A percentile compares a stretch with the other conserved stretches of the same genome.
Evolutionary conservation across 2,888 invertebrate species (phyloP).

Genomic region (Psococerastis gibbosa): DNA sequence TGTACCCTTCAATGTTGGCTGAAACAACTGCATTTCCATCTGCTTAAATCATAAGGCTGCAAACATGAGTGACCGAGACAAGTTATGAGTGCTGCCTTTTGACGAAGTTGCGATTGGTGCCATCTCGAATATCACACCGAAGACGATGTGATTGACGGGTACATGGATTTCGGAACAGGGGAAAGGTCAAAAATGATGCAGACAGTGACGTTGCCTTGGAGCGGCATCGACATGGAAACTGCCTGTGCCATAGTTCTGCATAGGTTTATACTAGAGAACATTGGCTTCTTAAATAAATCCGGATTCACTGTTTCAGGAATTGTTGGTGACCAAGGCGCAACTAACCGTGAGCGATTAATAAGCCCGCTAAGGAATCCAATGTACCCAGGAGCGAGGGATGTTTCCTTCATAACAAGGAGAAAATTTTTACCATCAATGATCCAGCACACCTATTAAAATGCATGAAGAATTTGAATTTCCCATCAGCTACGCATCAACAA

Average conservation of each 20-base stretch:
- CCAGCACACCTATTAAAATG: neutral
- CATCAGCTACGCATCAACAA: too few species aligned
- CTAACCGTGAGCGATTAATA: neutral
- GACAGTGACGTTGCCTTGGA: neutral
- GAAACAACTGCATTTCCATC: neutral
- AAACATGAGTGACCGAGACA: neutral
- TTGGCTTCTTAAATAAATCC: neutral
- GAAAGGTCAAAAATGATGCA: neutral
- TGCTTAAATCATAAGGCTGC: neutral
- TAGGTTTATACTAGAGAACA: neutral
- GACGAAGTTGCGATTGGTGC: slow-evolving; percentile 1
- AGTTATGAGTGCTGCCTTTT: neutral
- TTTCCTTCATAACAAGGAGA: neutral
- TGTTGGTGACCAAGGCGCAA: neutral
- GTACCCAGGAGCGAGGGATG: neutral
- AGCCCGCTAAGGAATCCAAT: neutral
- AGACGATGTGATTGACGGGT: neutral
- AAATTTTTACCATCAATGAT: neutral
- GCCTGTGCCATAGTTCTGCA: neutral
- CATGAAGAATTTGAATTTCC: neutral
- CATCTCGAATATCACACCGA: neutral
- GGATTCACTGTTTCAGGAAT: neutral
- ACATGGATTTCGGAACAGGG: neutral
- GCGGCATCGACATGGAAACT: neutral
- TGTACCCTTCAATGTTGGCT: neutral